Evolutionary conservation across 2,888 invertebrate species (phyloP).

Genomic region (Chesias legatella): DNA sequence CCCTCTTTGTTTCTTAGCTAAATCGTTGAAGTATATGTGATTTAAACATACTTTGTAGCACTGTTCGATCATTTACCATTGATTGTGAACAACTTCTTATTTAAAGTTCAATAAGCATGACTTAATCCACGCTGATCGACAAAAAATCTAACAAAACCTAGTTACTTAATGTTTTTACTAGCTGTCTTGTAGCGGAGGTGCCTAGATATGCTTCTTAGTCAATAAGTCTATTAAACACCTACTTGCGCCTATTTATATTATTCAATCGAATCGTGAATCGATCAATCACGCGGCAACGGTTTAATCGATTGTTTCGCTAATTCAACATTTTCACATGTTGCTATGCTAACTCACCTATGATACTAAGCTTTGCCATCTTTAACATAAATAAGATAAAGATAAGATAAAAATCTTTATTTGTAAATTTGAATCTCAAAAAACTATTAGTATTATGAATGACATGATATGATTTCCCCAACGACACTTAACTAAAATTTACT

Average conservation of each 20-base stretch:
- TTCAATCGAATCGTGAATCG: conserved; percentile 33
- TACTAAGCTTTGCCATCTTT: too few species aligned
- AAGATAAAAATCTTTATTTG: too few species aligned
- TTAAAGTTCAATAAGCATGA: conserved; percentile 29
- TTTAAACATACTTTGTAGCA: too few species aligned
- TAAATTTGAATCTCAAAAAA: too few species aligned
- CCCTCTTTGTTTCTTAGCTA: too few species aligned
- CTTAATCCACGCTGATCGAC: conserved; percentile 41
- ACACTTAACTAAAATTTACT: too few species aligned
- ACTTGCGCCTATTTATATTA: conserved; percentile 22
- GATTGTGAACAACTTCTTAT: conserved; percentile 5
- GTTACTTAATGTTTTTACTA: conserved; percentile 43
- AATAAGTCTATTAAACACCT: conserved; percentile 4
- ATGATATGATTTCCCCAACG: too few species aligned
- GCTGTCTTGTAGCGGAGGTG: conserved; percentile 5
- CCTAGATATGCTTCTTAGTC: neutral
- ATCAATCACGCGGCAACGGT: conserved; percentile 31
- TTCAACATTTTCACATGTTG: neutral
- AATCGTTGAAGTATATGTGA: too few species aligned
- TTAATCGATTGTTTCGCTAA: neutral
- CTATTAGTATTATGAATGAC: too few species aligned
- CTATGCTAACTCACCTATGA: too few species aligned
- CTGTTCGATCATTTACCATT: neutral
- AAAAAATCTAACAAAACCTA: conserved; percentile 45
- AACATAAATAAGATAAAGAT: too few species aligned